Base-by-base conservation (phyloP, 2,113 vertebrate genomes). In the Mirounga angustirostris region DNA sequence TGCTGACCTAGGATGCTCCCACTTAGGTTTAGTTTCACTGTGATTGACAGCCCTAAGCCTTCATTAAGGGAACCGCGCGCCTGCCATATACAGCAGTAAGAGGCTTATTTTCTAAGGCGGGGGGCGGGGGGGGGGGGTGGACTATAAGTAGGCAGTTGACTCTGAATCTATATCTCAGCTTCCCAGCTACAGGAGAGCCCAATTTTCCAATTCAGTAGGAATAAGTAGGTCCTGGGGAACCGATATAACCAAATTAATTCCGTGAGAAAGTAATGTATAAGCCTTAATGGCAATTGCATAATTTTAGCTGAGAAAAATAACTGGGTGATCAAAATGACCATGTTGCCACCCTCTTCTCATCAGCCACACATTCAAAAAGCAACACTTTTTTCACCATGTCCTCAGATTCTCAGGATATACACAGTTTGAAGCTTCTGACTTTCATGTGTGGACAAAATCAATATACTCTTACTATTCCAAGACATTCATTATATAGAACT, bases 181-280 rank as follows among this genome's bases (percentile, higher is more conserved):
- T 92, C 58, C 12, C 65, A 91, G 71, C 43, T 59, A 65, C 18
- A 30, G 43, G n/a, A 81, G 9, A 85, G 26, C 19, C 78, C 76
- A 65, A 87, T 56, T 94, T 97, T 79, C 73, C 36, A 92, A 94
- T 85, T 95, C 92, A 43, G 33, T 67, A 67, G 63, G 30, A 95
- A 85, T 92, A 89, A 96, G 76, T 73, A 85, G 61, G 36, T 76
- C 67, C 87, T 67, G 59, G 43, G 71, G 81, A 96, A 94, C 58
- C 36, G 58, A 90, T 85, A 89, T 56, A 90, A 78, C 26, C 71
- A 92, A 87, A 93, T 95, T 96, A 78, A 94, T 94, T 98, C 95
- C 30, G 36, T 36, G 21, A 94, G 80, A 95, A 30, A 56, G 40
- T 92, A 88, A 92, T 94, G 65, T 78, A 78, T 92, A 92, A 85